Evolutionary conservation across 2,888 invertebrate genomes (phyloP), one percentile per base, ranked within the genome.

Genomic region (Eulithis prunata): DNA sequence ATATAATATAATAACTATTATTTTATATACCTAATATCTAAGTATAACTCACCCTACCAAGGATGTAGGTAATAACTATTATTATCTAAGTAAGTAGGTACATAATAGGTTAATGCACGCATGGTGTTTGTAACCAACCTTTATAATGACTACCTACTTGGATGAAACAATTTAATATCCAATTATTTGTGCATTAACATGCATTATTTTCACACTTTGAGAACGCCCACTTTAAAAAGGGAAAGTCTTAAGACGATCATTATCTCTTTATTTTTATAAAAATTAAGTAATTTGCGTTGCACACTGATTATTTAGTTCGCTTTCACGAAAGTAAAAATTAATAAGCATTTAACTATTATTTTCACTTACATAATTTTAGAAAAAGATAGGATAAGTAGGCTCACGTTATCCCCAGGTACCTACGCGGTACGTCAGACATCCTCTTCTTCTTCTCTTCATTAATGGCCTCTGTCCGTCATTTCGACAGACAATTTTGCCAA

Each of bases 151-250:
- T 57, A 64, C 32, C 32, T 32, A 32, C 62, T 68, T 72, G 71
- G 70, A 51, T 57, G 46, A 68, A 69, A 72, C 62, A 65, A 68
- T 75, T 74, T 72, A 70, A 74, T 72, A 75, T 63, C 73, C 79
- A 76, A 82, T 82, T 83, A 83, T 82, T 76, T 81, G 67, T 73
- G 64, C 80, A 41, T 41, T 41, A 41, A 72, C 79, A 78, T 72
- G 77, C 74, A 60, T 45, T 66, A 62, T 66, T 74, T 78, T 74
- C 70, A 71, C 69, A 74, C 70, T 75, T 78, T 74, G 72, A 69
- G 43, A 69, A 71, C 73, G 69, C 68, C 61, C 71, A 71, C 70
- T 70, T 73, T 70, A 67, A 76, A 21, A 68, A 78, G 76, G 72
- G 81, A 82, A 82, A 81, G 80, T 80, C 14, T 62, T 66, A 58